phyloP scores from a whole-genome alignment of 2,797 vertebrate genomes.

The Lagodon rhomboides region DNA sequence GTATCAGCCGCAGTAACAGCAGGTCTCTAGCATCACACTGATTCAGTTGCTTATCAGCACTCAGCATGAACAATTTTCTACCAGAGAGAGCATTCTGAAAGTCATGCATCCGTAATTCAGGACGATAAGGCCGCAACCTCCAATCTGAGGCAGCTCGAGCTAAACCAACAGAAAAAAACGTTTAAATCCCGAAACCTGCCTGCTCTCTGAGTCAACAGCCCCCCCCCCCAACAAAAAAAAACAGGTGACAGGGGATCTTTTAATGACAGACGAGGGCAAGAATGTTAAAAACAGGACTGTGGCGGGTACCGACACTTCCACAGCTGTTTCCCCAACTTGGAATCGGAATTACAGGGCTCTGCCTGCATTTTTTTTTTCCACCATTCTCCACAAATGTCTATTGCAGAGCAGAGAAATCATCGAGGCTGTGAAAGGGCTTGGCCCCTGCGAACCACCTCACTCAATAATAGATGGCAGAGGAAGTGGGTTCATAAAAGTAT shows the following conservation, averaged over 20 bases:
- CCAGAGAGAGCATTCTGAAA: conserved; percentile 66
- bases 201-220: conserved; percentile 51
- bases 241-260: conserved; percentile 70
- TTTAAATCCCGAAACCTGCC: conserved; percentile 44
- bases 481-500: conserved; percentile 84
- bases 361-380: conserved; percentile 57
- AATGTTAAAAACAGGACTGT: conserved; percentile 84
- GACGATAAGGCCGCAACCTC: conserved; percentile 60
- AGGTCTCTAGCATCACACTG: conserved; percentile 73
- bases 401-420: conserved; percentile 70
- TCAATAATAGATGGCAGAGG: conserved; percentile 83
- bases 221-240: conserved; percentile 35
- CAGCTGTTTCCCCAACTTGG: conserved; percentile 72
- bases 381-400: conserved; percentile 60
- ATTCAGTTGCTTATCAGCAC: conserved; percentile 74
- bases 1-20: conserved; percentile 73
- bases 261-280: conserved; percentile 82
- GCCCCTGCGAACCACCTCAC: conserved; percentile 66
- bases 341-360: conserved; percentile 79
- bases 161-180: conserved; percentile 49
- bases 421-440: conserved; percentile 70
- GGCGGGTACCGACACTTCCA: conserved; percentile 23
- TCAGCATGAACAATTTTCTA: conserved; percentile 72
- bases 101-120: conserved; percentile 75
- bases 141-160: conserved; percentile 37